Base-by-base conservation (phyloP, 2,888 invertebrate genomes). In the Conchocele bisecta region DNA sequence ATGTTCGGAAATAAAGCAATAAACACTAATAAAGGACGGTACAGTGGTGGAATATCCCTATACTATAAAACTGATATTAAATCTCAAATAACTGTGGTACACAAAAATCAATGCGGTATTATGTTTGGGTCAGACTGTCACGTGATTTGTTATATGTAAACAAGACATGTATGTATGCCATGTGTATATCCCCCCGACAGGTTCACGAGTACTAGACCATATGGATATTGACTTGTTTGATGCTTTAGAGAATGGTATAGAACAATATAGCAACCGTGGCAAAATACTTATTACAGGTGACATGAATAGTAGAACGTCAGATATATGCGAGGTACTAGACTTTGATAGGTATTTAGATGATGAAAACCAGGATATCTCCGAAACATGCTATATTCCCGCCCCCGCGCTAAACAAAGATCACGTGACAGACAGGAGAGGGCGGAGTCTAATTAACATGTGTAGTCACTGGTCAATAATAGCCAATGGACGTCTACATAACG, bases 321-420 rank as follows among this genome's bases (percentile, higher is more conserved):
- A 42, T 42, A 20, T 42, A 9, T 6, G 17, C 6, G 42, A 42
- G n/a, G 22, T 42, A 20, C n/a, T 42, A n/a, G 42, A 42, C 22
- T 42, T 42, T 42, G 42, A 42, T n/a, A 42, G n/a, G 22, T 42
- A 42, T 42, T 9, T 42, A n/a, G 42, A 42, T 9, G 42, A 42
- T 42, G n/a, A 42, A 9, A 6, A 42, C 22, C 22, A 20, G n/a
- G n/a, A 9, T n/a, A n/a, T n/a, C n/a, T 9, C 42, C n/a, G n/a
- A 42, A 9, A 42, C 22, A 22, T 42, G 17, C n/a, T 22, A 42
- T 42, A 22, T 42, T 20, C 42, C 42, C n/a, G 7, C 22, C 7
- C 42, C 17, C n/a, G 42, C n/a, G n/a, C n/a, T 42, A 42, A 42
- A 42, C 22, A 6, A 42, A n/a, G 42, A 42, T 42, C 42, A 42